Base-by-base conservation (phyloP, 2,888 invertebrate species). In the Philereme transversata region DNA sequence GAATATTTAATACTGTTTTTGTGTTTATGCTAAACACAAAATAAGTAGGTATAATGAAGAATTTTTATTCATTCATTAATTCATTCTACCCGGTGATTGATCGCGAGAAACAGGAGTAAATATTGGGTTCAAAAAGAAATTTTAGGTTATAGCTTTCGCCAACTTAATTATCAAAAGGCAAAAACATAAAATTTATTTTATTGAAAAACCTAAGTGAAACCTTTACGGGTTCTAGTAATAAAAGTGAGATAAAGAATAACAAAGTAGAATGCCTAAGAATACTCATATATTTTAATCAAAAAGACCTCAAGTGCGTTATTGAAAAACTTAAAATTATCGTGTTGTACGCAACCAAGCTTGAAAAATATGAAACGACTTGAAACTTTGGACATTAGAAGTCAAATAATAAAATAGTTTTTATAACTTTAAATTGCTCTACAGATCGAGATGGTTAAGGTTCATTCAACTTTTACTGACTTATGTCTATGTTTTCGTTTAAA, bases 401-500 rank as follows among this genome's bases (percentile, higher is more conserved):
- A 11, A 46, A 51, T 44, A 57, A 48, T 64, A 48, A 59, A 58
- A 46, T 58, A 59, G 61, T 60, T 64, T 48, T 33, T 35, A 22
- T 9, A 52, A 60, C 45, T 60, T 51, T 36, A 58, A 40, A 55
- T 48, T 67, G 67, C 62, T 62, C 51, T 43, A 33, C 62, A 34
- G 9, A 34, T 56, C 10, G 52, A 9, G 41, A 3, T 5, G 10
- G 43, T 5, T 4, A 38, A 8, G 4, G 64, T 57, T 52, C 53
- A 51, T 67, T 65, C 49, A 64, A 62, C 62, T 47, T 38, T 33
- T 33, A 56, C 45, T 10, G 64, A 69, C 67, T 69, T 71, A 76
- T 72, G 68, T 63, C 72, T 67, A 72, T 80, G 79, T 84, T 81
- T 79, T 78, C 74, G 69, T 75, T 78, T 74, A 78, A 69, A 75